Evolutionary conservation across 2,888 invertebrate genomes (phyloP), one percentile per base, ranked within the genome.

Genomic region (Lycia hirtaria): DNA sequence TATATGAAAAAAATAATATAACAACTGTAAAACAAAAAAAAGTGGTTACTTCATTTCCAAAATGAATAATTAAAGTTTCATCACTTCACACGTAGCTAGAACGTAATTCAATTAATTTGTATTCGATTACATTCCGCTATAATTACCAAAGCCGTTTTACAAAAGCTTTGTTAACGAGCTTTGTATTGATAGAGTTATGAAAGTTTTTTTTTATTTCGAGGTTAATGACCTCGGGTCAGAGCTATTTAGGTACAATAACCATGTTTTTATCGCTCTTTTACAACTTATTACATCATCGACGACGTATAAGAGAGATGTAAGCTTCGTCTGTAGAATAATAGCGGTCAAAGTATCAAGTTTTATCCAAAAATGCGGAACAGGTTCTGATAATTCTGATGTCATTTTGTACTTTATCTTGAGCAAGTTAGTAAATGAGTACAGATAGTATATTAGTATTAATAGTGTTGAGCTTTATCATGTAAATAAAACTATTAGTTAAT

Each of bases 221-320:
- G 59, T 60, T 49, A 60, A 60, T 53, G 57, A 60, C 60, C 59
- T 26, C 49, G 40, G 51, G 44, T 53, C 58, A 59, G 37, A 47
- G 38, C 33, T 40, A 47, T 53, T 53, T 54, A 20, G 35, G 20
- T 54, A 59, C 51, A 56, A 56, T 59, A 55, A 52, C 32, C 55
- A 52, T 54, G 52, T 61, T 58, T 49, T 59, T 53, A 58, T 62
- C 51, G 40, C 28, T 22, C 38, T 64, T 51, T 50, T 56, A 56
- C 58, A 53, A 56, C 51, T 48, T 55, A 60, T 63, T 60, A 57
- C 47, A 37, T 58, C 43, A 52, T 44, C 43, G 35, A 35, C 17
- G 33, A 9, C 28, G 26, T 53, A 52, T 54, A 52, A 49, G 24
- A 45, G 50, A 48, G 47, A 52, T 54, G 32, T 22, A 2, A 35